Percentiles rank a stretch among this genome's conserved stretches.
Conservation (phyloP, 1,140 invertebrate species). For the Camponotus vicinus region DNA sequence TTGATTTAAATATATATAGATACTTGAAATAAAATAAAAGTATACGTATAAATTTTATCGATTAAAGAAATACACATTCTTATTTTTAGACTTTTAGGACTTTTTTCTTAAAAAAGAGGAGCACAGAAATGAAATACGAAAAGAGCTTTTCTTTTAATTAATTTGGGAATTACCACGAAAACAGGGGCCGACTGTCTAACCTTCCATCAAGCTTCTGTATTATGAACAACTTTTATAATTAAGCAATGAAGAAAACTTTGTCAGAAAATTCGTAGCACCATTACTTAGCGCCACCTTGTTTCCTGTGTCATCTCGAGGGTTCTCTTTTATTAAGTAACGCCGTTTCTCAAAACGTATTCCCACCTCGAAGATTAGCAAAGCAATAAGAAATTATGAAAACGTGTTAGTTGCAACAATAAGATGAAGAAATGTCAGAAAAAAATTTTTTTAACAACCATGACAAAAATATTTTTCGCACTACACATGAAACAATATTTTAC, state of each 20-base stretch:
- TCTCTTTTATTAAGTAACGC: slow-evolving; percentile 48
- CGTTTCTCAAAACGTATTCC: background rate
- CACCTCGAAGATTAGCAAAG: slow-evolving; percentile 25
- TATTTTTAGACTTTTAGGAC: background rate
- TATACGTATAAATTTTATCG: background rate
- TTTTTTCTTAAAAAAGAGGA: slow-evolving; percentile 12
- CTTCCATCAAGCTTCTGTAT: slow-evolving; percentile 63
- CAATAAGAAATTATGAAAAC: slow-evolving; percentile 13
- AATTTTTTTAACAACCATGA: background rate
- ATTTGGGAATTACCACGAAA: slow-evolving; percentile 73
- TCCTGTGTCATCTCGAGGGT: background rate
- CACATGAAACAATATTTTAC: background rate
- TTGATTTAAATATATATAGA: background rate
- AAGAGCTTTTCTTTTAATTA: slow-evolving; percentile 77
- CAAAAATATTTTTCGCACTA: background rate
- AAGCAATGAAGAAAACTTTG: slow-evolving; percentile 75
- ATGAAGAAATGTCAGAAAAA: background rate
- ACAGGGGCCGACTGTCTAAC: slow-evolving; percentile 20
- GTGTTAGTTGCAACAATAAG: background rate
- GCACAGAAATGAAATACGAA: slow-evolving; percentile 4
- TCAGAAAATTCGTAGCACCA: slow-evolving; percentile 68
- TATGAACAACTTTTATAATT: slow-evolving; percentile 80
- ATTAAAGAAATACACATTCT: background rate
- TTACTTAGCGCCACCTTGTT: slow-evolving; percentile 44
- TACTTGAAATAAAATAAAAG: background rate